Evolutionary conservation across 2,888 invertebrate genomes (phyloP), one percentile per base, ranked within the genome.

Genomic region (Yponomeuta malinellus): DNA sequence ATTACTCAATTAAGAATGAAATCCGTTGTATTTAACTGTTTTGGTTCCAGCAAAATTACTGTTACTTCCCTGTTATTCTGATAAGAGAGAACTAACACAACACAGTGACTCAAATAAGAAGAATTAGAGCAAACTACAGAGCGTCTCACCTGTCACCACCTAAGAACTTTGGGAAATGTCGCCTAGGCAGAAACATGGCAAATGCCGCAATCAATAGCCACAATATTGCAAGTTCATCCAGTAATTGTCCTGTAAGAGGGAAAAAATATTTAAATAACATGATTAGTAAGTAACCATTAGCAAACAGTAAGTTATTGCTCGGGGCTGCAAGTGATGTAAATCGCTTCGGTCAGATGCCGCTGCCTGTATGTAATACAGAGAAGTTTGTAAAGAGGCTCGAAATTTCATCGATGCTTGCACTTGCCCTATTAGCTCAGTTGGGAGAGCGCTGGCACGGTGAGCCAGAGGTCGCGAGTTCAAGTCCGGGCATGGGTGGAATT

Each of bases 131-230:
- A 8, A 43, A 43, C 43, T 65, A 33, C 6, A 1, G 12, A 31
- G 31, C 65, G 10, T 31, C 86, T 87, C 85, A 95, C 95, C 95
- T 93, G 80, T 95, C 94, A 73, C 94, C 94, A 74, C 92, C 88
- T 72, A 95, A 90, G 79, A 94, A 94, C 76, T 92, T 93, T 12
- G 96, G 96, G 78, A 96, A 95, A 81, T 95, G 93, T 83, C 94
- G 91, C 78, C 93, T 93, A 43, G 96, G 96, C 71, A 94, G 93
- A 87, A 96, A 96, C 89, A 96, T 93, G 59, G 95, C 95, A 81
- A 96, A 95, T 6, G 95, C 95, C 33, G 96, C 95, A 93, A 96
- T 95, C 76, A 95, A 95, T 2, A 96, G 95, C 97, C 97, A 97
- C 68, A 97, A 82, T 80, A 97, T 97, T 67, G 96, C 95, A 75